Evolutionary conservation across 2,113 vertebrate genomes (phyloP).

Genomic region (Saccopteryx bilineata): DNA sequence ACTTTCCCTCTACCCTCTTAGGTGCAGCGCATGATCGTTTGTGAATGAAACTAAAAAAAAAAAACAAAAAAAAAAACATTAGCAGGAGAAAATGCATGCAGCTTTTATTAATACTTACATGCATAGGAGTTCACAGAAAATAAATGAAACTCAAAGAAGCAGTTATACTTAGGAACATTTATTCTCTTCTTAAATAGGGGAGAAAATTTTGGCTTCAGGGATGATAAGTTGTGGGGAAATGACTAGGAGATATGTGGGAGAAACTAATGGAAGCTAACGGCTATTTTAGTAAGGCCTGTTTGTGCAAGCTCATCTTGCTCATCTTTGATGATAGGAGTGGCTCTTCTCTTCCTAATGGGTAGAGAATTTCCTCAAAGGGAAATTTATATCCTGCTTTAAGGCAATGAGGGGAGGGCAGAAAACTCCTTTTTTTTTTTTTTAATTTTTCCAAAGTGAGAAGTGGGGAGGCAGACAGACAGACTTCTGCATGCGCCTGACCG

Average conservation of each 20-base stretch:
- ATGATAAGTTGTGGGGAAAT: neutral
- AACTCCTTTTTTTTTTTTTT: neutral
- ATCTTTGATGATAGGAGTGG: neutral
- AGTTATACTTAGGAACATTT: neutral
- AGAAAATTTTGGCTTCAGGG: neutral
- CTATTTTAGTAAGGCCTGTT: neutral
- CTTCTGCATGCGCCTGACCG: too few species aligned
- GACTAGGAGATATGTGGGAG: neutral
- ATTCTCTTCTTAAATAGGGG: neutral
- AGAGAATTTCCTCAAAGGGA: neutral
- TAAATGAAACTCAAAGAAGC: neutral
- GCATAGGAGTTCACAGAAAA: neutral
- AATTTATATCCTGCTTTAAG: neutral
- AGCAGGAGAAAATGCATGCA: neutral
- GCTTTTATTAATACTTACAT: neutral
- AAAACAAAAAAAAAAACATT: neutral
- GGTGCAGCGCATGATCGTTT: neutral
- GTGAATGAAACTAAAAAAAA: neutral
- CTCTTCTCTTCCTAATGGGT: neutral
- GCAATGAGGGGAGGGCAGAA: neutral
- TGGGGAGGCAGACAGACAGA: too few species aligned
- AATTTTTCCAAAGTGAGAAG: too few species aligned
- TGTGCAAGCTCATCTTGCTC: neutral
- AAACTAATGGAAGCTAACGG: slow-evolving; percentile 2
- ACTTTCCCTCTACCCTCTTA: neutral